Conservation (phyloP, 2,113 vertebrate genomes). For the Eupsittula cactorum region DNA sequence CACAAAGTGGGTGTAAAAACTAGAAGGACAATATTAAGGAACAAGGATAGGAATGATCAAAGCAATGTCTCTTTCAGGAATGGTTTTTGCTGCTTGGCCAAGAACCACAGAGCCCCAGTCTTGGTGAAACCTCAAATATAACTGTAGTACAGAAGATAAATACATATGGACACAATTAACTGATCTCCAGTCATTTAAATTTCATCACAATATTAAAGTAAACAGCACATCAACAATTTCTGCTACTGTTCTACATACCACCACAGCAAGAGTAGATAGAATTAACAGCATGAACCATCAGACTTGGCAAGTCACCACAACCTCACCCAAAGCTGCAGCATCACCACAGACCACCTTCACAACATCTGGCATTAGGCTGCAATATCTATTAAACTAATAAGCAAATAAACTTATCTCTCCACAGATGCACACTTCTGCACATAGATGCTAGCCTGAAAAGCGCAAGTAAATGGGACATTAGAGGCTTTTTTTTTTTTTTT, state of each 20-base stretch:
- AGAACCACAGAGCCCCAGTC: not conserved
- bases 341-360: not conserved
- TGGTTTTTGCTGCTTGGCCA: not conserved
- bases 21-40: slow-evolving; percentile 6
- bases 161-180: not conserved
- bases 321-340: not conserved
- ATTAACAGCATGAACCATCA: not conserved
- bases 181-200: slow-evolving; percentile 9
- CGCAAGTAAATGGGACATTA: not conserved
- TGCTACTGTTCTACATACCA: not conserved
- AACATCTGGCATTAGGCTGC: not conserved
- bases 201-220: slow-evolving; percentile 32
- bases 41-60: slow-evolving; percentile 15
- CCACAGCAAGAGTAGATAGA: not conserved
- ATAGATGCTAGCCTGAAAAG: not conserved
- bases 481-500: not conserved
- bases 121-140: not conserved
- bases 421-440: not conserved
- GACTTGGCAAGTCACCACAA: not conserved
- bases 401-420: not conserved
- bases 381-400: not conserved
- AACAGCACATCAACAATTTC: not conserved
- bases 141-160: not conserved
- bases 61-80: not conserved
- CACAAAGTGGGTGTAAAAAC: slow-evolving; percentile 18